These are phyloP conservation scores for Bombycilla garrulus DNA, from an alignment of 2,113 vertebrate genomes.

Conservation along the genomic window DNA sequence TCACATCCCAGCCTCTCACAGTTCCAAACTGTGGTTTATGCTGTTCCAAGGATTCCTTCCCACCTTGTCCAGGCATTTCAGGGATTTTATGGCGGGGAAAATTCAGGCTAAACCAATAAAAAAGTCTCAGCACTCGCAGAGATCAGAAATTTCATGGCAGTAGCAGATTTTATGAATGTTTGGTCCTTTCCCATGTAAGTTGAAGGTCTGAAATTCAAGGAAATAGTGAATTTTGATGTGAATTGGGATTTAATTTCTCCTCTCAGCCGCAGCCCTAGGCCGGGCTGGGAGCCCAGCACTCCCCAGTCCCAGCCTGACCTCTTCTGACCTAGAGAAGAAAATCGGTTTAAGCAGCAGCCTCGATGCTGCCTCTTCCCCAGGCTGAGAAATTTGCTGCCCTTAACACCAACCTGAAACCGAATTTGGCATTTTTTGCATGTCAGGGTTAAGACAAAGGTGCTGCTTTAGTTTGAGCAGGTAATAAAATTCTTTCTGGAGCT, in stretches of 20 bases:
- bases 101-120: neutral
- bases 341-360: neutral
- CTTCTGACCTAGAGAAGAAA: conserved; percentile 42
- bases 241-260: neutral
- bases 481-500: neutral
- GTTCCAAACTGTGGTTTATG: neutral
- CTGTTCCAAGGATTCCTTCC: neutral
- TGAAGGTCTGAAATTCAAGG: neutral
- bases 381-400: too few species aligned
- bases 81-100: neutral
- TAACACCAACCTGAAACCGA: fast-evolving
- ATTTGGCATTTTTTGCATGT: fast-evolving
- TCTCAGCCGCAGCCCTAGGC: neutral
- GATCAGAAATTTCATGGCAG: neutral
- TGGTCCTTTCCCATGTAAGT: fast-evolving
- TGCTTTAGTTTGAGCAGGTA: neutral
- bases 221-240: fast-evolving
- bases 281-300: neutral
- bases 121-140: fast-evolving
- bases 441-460: neutral
- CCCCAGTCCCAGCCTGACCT: conserved; percentile 43
- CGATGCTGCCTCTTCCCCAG: too few species aligned
- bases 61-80: neutral
- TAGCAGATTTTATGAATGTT: neutral
- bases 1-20: neutral